Evolutionary conservation across 2,797 vertebrate genomes (phyloP).

Genomic region (Spea hammondii): DNA sequence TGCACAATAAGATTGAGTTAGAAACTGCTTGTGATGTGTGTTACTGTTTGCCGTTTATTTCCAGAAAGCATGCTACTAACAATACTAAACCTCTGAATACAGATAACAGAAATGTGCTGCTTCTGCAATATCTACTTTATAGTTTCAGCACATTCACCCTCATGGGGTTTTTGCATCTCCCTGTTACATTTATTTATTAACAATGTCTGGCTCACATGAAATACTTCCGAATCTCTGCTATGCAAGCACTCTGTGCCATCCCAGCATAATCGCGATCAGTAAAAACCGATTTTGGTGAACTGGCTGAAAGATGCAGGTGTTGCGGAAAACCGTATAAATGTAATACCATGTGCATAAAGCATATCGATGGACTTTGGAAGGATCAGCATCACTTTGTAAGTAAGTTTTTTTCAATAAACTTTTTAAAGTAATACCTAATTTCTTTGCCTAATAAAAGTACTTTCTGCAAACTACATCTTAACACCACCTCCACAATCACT

Average conservation of each 20-base stretch:
- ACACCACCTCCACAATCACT: no score
- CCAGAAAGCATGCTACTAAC: background rate
- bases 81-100: background rate
- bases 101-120: background rate
- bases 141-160: background rate
- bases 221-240: background rate
- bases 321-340: no score
- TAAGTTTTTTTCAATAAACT: no score
- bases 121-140: background rate
- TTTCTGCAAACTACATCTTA: no score
- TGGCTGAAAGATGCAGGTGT: background rate
- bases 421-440: no score
- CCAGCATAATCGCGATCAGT: background rate
- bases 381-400: no score
- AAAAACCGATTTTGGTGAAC: background rate
- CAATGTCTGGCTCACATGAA: background rate
- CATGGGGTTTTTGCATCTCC: background rate
- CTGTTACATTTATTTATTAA: slow-evolving; percentile 10
- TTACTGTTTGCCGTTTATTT: background rate
- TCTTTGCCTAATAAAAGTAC: no score
- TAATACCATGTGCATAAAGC: no score
- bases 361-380: no score
- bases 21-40: no score
- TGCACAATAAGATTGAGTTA: no score
- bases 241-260: slow-evolving; percentile 19